Conservation (phyloP, 2,113 vertebrate species). For the Tringa solitaria region DNA sequence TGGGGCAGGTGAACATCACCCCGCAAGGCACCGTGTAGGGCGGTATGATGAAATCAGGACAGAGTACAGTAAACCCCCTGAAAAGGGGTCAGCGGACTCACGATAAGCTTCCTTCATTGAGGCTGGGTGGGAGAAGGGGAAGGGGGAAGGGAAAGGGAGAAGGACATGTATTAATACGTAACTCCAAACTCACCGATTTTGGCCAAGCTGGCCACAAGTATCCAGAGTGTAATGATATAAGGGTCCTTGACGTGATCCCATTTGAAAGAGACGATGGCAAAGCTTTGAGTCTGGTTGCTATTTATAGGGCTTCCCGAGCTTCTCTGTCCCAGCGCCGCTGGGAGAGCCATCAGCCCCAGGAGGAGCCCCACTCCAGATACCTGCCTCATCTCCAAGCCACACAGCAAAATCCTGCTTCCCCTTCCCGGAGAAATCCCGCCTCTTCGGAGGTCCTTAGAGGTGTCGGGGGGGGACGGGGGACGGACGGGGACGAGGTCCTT, state of each 20-base stretch:
- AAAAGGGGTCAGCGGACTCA: background rate
- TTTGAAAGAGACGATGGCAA: constrained; percentile 81
- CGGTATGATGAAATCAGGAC: constrained; percentile 17
- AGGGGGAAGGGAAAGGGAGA: background rate
- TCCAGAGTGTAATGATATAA: constrained; percentile 84
- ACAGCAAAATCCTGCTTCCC: background rate
- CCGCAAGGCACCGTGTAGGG: background rate
- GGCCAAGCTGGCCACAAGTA: constrained; percentile 85
- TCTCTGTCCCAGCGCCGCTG: background rate
- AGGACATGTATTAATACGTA: background rate
- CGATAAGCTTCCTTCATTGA: background rate
- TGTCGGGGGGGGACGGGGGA: too few relatives aligned
- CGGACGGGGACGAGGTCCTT: too few relatives aligned
- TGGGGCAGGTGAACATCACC: background rate
- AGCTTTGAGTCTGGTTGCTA: background rate
- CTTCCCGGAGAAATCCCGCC: too few relatives aligned
- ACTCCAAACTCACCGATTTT: constrained; percentile 84
- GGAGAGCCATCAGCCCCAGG: constrained; percentile 23
- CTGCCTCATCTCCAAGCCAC: constrained; percentile 15
- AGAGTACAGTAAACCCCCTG: constrained; percentile 14
- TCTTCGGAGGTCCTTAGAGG: too few relatives aligned
- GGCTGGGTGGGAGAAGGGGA: background rate
- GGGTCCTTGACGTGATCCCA: constrained; percentile 87
- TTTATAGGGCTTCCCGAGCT: background rate
- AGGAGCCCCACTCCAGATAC: background rate